Conservation (phyloP, 2,113 vertebrate genomes). For the Eptesicus fuscus region DNA sequence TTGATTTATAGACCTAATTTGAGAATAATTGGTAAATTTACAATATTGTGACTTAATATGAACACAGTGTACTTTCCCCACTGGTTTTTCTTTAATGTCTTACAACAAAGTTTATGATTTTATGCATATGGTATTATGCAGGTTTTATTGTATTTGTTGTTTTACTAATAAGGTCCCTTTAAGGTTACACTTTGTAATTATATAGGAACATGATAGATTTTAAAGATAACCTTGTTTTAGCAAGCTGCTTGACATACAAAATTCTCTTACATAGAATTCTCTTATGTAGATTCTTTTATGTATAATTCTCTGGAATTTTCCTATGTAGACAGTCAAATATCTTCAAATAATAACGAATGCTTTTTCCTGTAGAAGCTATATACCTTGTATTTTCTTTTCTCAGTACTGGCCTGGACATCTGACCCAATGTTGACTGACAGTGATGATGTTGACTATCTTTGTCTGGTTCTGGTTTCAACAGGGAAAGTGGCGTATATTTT, state of each 20-base stretch:
- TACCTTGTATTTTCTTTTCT: not conserved
- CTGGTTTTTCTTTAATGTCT: not conserved
- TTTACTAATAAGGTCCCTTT: not conserved
- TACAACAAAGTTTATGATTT: constrained; percentile 9
- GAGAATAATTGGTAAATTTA: not conserved
- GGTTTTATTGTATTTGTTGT: not conserved
- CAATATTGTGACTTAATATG: not conserved
- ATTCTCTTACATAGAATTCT: not conserved
- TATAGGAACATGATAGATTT: not conserved
- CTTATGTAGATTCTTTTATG: not conserved
- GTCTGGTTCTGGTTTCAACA: not conserved
- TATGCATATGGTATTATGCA: not conserved
- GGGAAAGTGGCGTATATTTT: not conserved
- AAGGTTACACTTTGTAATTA: constrained; percentile 1
- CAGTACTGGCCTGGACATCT: not conserved
- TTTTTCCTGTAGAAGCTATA: not conserved
- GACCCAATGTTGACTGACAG: not conserved
- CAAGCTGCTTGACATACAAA: not conserved
- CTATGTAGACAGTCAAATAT: not conserved
- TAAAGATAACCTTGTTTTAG: not conserved
- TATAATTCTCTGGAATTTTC: not conserved
- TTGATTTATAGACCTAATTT: not conserved
- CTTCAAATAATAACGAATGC: not conserved
- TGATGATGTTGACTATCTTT: not conserved
- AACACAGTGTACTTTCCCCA: not conserved